Percentiles rank a stretch among this genome's conserved stretches.
phyloP scores from a whole-genome alignment of 92 coral and sea anemone species.

The Bergia sp. region DNA sequence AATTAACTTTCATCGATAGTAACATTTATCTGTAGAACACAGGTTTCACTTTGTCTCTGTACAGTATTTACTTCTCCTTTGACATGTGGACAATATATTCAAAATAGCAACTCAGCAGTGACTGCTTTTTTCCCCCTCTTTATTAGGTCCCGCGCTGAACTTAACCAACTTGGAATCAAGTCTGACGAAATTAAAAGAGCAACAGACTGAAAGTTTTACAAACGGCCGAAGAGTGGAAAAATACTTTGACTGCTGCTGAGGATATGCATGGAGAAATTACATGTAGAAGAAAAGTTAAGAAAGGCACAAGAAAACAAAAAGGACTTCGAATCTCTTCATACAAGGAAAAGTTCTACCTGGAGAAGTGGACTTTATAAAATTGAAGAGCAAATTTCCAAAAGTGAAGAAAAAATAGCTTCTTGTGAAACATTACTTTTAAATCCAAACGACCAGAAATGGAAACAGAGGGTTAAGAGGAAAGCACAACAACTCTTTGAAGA shows the following conservation, averaged over 20 bases:
- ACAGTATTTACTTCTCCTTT: too few relatives aligned
- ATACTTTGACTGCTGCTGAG: not conserved
- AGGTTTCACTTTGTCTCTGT: not conserved
- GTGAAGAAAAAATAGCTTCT: not conserved
- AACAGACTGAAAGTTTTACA: constrained; percentile 21
- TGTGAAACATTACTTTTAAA: not conserved
- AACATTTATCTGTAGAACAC: not conserved
- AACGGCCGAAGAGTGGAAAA: not conserved
- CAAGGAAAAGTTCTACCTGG: not conserved
- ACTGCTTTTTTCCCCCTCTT: too few relatives aligned
- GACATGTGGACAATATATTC: too few relatives aligned
- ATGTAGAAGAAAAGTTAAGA: not conserved
- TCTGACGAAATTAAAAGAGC: constrained; percentile 19
- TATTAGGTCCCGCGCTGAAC: not conserved
- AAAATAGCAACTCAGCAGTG: too few relatives aligned
- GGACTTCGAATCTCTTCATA: not conserved
- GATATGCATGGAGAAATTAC: not conserved
- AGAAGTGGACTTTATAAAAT: not conserved
- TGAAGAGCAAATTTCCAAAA: not conserved
- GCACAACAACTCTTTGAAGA: constrained; percentile 17
- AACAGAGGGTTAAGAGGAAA: constrained; percentile 19
- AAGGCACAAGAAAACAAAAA: not conserved
- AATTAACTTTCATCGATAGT: too few relatives aligned
- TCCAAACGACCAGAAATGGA: not conserved
- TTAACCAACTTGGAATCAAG: constrained; percentile 12